phyloP scores from a whole-genome alignment of 2,113 vertebrate species.

The Piliocolobus tephrosceles region DNA sequence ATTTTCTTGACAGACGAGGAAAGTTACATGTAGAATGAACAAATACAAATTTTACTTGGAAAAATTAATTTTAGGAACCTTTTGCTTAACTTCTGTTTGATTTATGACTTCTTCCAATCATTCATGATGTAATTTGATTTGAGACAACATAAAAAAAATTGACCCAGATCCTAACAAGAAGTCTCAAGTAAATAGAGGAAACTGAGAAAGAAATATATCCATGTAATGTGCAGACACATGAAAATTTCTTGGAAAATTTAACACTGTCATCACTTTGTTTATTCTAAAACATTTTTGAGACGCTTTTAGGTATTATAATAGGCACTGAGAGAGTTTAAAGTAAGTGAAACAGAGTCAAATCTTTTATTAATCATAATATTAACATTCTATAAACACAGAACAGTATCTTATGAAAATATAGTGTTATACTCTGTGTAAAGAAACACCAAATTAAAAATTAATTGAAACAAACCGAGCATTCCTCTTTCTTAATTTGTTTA shows the following conservation, averaged over 20 bases:
- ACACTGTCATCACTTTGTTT: neutral
- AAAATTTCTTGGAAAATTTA: neutral
- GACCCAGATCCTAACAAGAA: neutral
- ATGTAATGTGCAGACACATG: neutral
- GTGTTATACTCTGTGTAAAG: neutral
- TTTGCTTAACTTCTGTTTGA: neutral
- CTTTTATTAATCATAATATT: neutral
- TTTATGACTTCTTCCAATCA: neutral
- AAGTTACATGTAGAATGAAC: neutral
- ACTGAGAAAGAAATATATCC: neutral
- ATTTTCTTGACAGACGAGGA: neutral
- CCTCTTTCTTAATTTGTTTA: neutral
- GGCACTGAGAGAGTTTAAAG: neutral
- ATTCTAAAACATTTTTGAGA: neutral
- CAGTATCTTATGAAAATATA: neutral
- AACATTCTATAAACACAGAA: neutral
- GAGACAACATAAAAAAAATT: neutral
- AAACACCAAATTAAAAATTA: conserved; percentile 7
- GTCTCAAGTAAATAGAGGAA: neutral
- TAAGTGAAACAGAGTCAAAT: conserved; percentile 1
- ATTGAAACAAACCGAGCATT: neutral
- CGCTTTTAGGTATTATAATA: too few relatives aligned
- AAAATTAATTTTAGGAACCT: neutral
- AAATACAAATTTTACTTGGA: neutral
- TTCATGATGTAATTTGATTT: neutral